Evolutionary conservation across 2,888 invertebrate genomes (phyloP).

Genomic region (Drosophila sordidula): DNA sequence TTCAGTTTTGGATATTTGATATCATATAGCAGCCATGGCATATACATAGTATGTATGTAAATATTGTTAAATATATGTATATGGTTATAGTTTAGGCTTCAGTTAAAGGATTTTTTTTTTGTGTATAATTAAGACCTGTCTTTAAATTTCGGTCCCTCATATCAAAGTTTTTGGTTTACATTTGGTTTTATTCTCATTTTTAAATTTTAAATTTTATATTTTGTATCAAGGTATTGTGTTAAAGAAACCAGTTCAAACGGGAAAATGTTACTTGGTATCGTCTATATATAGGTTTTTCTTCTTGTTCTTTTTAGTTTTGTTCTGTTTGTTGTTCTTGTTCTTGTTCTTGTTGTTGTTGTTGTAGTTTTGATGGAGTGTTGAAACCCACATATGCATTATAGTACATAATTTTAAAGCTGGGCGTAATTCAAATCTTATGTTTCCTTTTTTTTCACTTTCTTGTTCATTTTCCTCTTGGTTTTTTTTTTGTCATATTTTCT

Average conservation of each 20-base stretch:
- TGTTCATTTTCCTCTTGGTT: constrained; percentile 4
- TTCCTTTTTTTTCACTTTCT: neutral
- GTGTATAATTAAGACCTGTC: constrained; percentile 77
- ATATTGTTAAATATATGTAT: constrained; percentile 20
- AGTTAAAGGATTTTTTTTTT: constrained; percentile 30
- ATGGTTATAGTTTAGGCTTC: constrained; percentile 24
- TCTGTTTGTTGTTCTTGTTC: constrained; percentile 11
- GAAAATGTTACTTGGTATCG: constrained; percentile 33
- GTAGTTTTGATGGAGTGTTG: constrained; percentile 55
- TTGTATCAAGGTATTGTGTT: constrained; percentile 50
- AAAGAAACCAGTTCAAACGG: constrained; percentile 77
- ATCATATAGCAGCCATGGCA: constrained; percentile 18
- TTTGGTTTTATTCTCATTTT: constrained; percentile 9
- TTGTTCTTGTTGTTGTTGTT: constrained; percentile 33
- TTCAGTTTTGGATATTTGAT: constrained; percentile 2
- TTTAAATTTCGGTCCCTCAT: constrained; percentile 78
- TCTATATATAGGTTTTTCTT: constrained; percentile 21
- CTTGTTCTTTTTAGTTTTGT: constrained; percentile 25
- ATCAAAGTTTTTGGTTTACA: constrained; percentile 65
- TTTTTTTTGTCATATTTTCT: neutral
- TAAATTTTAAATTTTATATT: constrained; percentile 18
- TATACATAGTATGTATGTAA: constrained; percentile 5
- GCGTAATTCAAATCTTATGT: constrained; percentile 42
- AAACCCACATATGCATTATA: constrained; percentile 72
- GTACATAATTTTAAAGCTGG: constrained; percentile 75